A percentile compares a stretch with the other conserved stretches of the same genome.
Evolutionary conservation across 1,140 invertebrate species (phyloP).

Genomic region (Holcopasites calliopsidis): DNA sequence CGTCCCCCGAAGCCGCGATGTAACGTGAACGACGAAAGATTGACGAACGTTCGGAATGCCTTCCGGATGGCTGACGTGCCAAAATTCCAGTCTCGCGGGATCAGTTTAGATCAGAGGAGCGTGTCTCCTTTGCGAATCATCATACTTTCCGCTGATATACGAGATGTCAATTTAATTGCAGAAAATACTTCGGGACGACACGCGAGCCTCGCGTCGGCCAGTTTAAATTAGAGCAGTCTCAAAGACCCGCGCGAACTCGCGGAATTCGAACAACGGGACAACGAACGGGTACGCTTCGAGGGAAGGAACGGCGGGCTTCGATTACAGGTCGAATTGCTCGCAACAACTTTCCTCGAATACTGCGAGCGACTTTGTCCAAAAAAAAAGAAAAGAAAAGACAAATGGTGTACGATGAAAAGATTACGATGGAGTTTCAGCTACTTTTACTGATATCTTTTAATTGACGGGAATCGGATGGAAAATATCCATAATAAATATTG

Average conservation of each 20-base stretch:
- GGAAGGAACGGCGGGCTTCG: constrained; percentile 19
- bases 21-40: constrained; percentile 33
- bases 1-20: background rate
- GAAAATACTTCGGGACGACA: constrained; percentile 37
- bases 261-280: constrained; percentile 30
- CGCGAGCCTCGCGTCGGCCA: background rate
- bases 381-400: background rate
- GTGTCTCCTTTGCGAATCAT: constrained; percentile 21
- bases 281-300: background rate
- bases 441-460: too few relatives aligned
- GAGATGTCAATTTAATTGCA: constrained; percentile 64
- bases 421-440: too few relatives aligned
- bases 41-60: constrained; percentile 47
- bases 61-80: constrained; percentile 56
- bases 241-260: constrained; percentile 11
- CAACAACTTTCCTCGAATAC: background rate
- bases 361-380: background rate
- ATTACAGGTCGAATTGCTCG: background rate
- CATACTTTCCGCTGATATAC: constrained; percentile 60
- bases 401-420: too few relatives aligned
- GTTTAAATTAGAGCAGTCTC: constrained; percentile 51
- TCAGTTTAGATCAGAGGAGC: constrained; percentile 49
- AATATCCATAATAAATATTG: background rate
- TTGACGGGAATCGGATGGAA: background rate
- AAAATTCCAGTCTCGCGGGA: constrained; percentile 52